Percentiles rank a stretch among this genome's conserved stretches.
Evolutionary conservation across 2,888 invertebrate genomes (phyloP).

Genomic region (Drosophila flavopinicola): DNA sequence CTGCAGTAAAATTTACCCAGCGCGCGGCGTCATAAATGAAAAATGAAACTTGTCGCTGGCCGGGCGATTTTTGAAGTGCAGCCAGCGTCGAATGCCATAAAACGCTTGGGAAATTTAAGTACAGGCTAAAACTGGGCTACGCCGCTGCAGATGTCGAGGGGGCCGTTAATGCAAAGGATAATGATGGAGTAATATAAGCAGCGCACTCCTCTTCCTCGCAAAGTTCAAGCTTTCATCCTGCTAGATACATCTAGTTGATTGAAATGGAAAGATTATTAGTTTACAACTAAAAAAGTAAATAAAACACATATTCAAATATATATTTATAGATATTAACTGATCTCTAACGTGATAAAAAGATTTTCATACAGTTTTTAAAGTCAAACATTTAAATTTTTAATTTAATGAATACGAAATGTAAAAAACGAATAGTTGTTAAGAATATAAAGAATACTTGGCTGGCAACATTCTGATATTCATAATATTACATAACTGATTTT

Average conservation of each 20-base stretch:
- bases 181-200: slow-evolving; percentile 30
- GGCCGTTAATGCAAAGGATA: slow-evolving; percentile 26
- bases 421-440: too few relatives aligned
- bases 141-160: slow-evolving; percentile 9
- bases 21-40: slow-evolving; percentile 71
- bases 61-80: slow-evolving; percentile 43
- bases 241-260: not conserved
- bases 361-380: too few relatives aligned
- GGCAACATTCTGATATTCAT: too few relatives aligned
- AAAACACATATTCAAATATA: too few relatives aligned
- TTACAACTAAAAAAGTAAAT: too few relatives aligned
- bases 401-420: too few relatives aligned
- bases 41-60: slow-evolving; percentile 74
- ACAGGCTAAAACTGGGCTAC: slow-evolving; percentile 36
- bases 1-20: slow-evolving; percentile 69
- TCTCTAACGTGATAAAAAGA: too few relatives aligned
- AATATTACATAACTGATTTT: too few relatives aligned
- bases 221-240: not conserved
- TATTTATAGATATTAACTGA: too few relatives aligned
- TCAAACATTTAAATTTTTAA: too few relatives aligned
- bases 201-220: not conserved
- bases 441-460: too few relatives aligned
- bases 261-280: too few relatives aligned
- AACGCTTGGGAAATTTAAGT: slow-evolving; percentile 53
- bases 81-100: slow-evolving; percentile 41